These are phyloP conservation scores for Magallana ariakensis DNA, from an alignment of 1,140 invertebrate species.

Conservation along the genomic window DNA sequence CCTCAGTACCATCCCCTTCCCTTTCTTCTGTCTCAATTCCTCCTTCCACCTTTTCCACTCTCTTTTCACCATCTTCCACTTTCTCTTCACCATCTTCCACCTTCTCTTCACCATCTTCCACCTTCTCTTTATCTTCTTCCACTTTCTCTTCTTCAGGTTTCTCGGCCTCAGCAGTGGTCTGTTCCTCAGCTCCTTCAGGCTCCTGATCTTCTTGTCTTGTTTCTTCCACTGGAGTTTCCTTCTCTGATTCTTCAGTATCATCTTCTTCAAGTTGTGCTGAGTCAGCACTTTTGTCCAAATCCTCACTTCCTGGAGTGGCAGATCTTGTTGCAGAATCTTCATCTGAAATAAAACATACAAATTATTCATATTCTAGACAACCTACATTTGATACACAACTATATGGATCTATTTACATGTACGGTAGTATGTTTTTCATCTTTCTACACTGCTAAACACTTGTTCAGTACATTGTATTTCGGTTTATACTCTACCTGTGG, in stretches of 20 bases:
- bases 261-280: conserved; percentile 38
- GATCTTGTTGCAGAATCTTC: conserved; percentile 50
- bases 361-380: too few species aligned
- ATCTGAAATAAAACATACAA: conserved; percentile 15
- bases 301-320: conserved; percentile 42
- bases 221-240: conserved; percentile 33
- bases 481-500: conserved; percentile 27
- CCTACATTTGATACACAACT: too few species aligned
- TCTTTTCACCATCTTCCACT: conserved; percentile 33
- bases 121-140: conserved; percentile 34
- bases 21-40: background rate
- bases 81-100: conserved; percentile 15
- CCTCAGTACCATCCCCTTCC: background rate
- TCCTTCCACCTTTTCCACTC: conserved; percentile 42
- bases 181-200: conserved; percentile 8
- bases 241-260: conserved; percentile 29
- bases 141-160: conserved; percentile 47
- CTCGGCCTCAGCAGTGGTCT: conserved; percentile 31
- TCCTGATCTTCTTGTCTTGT: background rate
- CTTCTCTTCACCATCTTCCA: conserved; percentile 31
- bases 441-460: too few species aligned
- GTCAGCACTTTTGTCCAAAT: conserved; percentile 49
- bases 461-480: too few species aligned
- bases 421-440: too few species aligned
- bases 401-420: too few species aligned